phyloP scores from a whole-genome alignment of 2,888 invertebrate species.

The Auanema sp. region DNA sequence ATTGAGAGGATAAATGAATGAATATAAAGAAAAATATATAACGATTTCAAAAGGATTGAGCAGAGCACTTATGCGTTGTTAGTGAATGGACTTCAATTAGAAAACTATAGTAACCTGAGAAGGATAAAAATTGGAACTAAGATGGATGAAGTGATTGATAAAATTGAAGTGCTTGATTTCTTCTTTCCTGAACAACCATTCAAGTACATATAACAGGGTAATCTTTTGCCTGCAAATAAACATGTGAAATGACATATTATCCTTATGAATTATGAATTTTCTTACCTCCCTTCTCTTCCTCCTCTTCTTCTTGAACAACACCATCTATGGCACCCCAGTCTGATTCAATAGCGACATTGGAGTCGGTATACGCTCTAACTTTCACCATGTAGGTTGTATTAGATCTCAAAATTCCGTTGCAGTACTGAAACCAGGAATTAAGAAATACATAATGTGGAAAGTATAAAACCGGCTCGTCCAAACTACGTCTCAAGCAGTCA shows the following conservation, averaged over 20 bases:
- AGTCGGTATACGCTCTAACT: slow-evolving; percentile 57
- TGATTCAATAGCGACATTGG: slow-evolving; percentile 59
- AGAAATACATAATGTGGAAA: neutral
- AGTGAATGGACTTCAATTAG: neutral
- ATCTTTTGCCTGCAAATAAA: slow-evolving; percentile 45
- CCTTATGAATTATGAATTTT: neutral
- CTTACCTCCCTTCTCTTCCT: slow-evolving; percentile 35
- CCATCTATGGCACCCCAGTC: slow-evolving; percentile 58
- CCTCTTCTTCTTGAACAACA: slow-evolving; percentile 34
- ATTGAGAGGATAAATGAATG: too few relatives aligned
- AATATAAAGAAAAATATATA: too few relatives aligned
- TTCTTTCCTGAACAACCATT: slow-evolving; percentile 57
- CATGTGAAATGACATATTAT: neutral
- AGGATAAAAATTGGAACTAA: slow-evolving; percentile 5
- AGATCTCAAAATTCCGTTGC: slow-evolving; percentile 58
- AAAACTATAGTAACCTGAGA: slow-evolving; percentile 3
- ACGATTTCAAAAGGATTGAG: too few relatives aligned
- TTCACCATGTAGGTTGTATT: slow-evolving; percentile 57
- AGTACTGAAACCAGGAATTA: slow-evolving; percentile 40
- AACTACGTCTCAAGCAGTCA: slow-evolving; percentile 53
- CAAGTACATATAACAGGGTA: slow-evolving; percentile 62
- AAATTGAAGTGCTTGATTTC: neutral
- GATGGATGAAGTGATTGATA: neutral
- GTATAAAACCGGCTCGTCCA: slow-evolving; percentile 53
- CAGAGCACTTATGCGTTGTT: too few relatives aligned